phyloP scores from a whole-genome alignment of 2,888 invertebrate species.

The Piscicola geometra region DNA sequence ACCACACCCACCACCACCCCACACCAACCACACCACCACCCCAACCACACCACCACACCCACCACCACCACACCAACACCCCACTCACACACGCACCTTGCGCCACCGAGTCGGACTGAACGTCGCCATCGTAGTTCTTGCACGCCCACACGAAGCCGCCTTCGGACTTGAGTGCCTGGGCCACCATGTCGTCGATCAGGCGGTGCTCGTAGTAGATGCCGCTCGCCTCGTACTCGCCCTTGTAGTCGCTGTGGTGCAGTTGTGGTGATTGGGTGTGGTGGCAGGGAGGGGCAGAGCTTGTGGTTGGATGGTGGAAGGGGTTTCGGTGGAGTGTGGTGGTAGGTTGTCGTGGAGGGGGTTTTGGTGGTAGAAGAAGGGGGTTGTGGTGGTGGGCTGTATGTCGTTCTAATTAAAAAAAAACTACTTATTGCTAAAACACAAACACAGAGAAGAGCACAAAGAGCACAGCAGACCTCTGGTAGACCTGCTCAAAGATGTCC shows the following conservation, averaged over 20 bases:
- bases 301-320: background rate
- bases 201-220: slow-evolving; percentile 97
- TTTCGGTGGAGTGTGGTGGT: background rate
- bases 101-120: slow-evolving; percentile 95
- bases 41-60: too few relatives aligned
- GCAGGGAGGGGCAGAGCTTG: background rate
- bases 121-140: slow-evolving; percentile 98
- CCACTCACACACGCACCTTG: slow-evolving; percentile 65
- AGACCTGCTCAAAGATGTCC: slow-evolving; percentile 92
- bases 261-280: background rate
- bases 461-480: slow-evolving; percentile 65
- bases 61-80: background rate
- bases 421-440: too few relatives aligned
- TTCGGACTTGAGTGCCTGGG: slow-evolving; percentile 92
- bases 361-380: background rate
- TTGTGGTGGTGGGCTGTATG: background rate
- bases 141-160: slow-evolving; percentile 99
- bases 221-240: slow-evolving; percentile 72
- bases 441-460: too few relatives aligned
- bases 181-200: slow-evolving; percentile 98
- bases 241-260: slow-evolving; percentile 66
- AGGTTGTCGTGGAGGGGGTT: background rate
- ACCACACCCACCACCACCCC: too few relatives aligned
- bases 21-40: too few relatives aligned
- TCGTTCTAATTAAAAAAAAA: too few relatives aligned